phyloP scores from a whole-genome alignment of 2,113 vertebrate genomes.

The Isurus oxyrinchus region DNA sequence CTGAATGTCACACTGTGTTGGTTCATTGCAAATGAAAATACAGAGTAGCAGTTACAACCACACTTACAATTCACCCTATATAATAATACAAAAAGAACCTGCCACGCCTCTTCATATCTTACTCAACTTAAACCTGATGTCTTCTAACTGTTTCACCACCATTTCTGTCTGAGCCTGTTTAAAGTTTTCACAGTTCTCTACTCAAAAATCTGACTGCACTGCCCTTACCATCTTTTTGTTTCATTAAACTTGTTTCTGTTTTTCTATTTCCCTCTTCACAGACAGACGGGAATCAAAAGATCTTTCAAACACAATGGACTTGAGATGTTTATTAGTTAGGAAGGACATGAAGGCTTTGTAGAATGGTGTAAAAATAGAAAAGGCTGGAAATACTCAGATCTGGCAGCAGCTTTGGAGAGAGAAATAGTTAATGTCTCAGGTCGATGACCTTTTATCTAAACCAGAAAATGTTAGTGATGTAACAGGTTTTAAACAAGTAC shows the following conservation, averaged over 20 bases:
- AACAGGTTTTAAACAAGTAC: not conserved
- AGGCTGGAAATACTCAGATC: not conserved
- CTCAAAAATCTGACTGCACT: not conserved
- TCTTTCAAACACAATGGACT: not conserved
- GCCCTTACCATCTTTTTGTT: not conserved
- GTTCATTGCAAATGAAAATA: not conserved
- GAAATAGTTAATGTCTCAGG: not conserved
- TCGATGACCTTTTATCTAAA: not conserved
- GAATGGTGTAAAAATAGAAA: not conserved
- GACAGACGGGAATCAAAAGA: not conserved
- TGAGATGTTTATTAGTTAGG: not conserved
- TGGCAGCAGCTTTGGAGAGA: not conserved
- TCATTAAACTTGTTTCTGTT: not conserved
- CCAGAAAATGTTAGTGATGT: not conserved
- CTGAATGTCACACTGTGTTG: not conserved
- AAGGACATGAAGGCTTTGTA: not conserved
- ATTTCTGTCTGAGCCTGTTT: not conserved
- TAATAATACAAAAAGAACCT: not conserved
- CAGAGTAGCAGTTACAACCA: not conserved
- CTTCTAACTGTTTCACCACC: not conserved
- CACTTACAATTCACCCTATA: not conserved
- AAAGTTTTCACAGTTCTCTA: not conserved
- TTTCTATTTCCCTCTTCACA: not conserved
- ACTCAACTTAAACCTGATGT: not conserved
- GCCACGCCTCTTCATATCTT: not conserved